phyloP scores from a whole-genome alignment of 2,888 invertebrate genomes.

The Pollenia angustigena region DNA sequence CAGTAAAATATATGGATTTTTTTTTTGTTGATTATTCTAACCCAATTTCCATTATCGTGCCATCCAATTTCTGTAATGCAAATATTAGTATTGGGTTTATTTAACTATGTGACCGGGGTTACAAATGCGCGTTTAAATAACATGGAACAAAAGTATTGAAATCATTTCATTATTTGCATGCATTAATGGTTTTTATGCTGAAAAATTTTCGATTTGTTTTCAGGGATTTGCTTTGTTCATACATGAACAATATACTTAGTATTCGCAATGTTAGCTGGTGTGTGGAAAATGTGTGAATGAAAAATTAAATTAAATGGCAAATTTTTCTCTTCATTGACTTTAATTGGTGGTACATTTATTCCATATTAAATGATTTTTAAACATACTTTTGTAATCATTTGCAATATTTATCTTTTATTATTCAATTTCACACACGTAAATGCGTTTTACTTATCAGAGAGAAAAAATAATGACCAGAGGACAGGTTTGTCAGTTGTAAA shows the following conservation, averaged over 20 bases:
- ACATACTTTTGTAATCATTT: neutral
- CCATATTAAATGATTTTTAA: neutral
- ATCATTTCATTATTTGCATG: constrained; percentile 18
- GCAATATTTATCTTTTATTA: neutral
- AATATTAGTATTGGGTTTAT: constrained; percentile 13
- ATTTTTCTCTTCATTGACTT: constrained; percentile 1
- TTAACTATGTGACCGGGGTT: neutral
- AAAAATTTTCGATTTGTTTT: constrained; percentile 6
- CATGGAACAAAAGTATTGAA: neutral
- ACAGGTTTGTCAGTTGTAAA: neutral
- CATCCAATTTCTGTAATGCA: neutral
- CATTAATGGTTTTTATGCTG: neutral
- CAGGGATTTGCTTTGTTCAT: neutral
- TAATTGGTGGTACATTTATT: neutral
- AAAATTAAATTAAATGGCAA: constrained; percentile 22
- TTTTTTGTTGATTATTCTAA: neutral
- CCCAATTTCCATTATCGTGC: neutral
- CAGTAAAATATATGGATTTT: neutral
- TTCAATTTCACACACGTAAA: neutral
- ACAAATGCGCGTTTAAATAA: constrained; percentile 19
- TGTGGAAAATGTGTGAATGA: neutral
- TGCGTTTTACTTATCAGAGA: neutral
- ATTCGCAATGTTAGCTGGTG: neutral
- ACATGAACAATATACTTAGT: neutral
- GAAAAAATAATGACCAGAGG: neutral